Conservation (phyloP, 2,888 invertebrate species). For the Mantis religiosa region DNA sequence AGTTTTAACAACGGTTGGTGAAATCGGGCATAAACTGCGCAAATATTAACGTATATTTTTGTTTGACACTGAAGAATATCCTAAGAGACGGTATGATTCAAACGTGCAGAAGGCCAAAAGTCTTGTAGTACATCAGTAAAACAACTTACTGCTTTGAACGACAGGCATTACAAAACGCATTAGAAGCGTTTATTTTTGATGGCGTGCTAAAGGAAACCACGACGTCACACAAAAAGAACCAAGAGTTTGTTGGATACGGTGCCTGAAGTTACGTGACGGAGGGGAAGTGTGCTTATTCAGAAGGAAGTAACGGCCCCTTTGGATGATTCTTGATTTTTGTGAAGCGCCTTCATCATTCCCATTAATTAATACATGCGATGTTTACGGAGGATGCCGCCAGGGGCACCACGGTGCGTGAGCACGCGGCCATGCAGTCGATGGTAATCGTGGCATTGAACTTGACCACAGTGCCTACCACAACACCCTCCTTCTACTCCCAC, state of each 20-base stretch:
- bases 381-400: neutral
- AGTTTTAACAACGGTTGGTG: no score
- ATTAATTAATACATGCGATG: neutral
- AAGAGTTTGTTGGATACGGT: neutral
- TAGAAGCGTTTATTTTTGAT: no score
- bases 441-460: slow-evolving; percentile 12
- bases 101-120: no score
- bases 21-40: no score
- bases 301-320: neutral
- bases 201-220: neutral
- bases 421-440: neutral
- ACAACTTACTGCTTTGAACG: no score
- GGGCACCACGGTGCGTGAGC: slow-evolving; percentile 4
- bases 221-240: neutral
- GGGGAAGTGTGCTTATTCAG: neutral
- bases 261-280: neutral
- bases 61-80: no score
- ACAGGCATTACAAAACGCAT: no score
- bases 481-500: neutral
- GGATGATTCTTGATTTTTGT: neutral
- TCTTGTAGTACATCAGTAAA: no score
- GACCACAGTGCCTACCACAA: neutral
- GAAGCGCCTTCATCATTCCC: neutral
- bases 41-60: no score
- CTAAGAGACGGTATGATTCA: no score